These are phyloP conservation scores for Eupithecia vulgata DNA, from an alignment of 2,888 invertebrate genomes.

Conservation along the genomic window DNA sequence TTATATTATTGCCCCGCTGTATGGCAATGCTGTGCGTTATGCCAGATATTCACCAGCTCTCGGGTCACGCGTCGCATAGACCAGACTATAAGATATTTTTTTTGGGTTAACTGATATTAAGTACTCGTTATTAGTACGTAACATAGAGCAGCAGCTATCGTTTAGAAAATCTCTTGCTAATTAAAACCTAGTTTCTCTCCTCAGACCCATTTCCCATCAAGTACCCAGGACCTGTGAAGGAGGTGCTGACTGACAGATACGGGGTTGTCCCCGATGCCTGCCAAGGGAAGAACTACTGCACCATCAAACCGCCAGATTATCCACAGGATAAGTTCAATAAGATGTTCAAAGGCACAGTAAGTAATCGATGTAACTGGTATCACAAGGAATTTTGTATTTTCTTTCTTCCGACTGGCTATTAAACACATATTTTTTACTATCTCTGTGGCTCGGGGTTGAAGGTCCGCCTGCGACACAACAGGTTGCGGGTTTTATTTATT, in stretches of 20 bases:
- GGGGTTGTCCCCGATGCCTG: slow-evolving; percentile 59
- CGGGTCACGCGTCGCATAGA: too few species aligned
- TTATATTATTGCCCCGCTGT: too few species aligned
- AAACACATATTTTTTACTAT: too few species aligned
- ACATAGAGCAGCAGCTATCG: not conserved
- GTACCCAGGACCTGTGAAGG: slow-evolving; percentile 61
- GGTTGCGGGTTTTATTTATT: too few species aligned
- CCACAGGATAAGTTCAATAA: slow-evolving; percentile 64
- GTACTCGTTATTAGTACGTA: not conserved
- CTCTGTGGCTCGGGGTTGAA: too few species aligned
- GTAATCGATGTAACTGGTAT: not conserved
- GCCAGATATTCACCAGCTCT: too few species aligned
- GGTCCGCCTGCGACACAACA: too few species aligned
- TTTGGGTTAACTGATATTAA: too few species aligned
- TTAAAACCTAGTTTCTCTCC: slow-evolving; percentile 27
- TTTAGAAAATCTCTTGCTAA: not conserved
- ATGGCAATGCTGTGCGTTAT: too few species aligned
- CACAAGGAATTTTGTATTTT: too few species aligned
- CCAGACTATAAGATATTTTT: too few species aligned
- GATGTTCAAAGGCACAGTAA: slow-evolving; percentile 63
- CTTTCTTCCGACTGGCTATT: too few species aligned
- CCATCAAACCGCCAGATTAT: slow-evolving; percentile 63
- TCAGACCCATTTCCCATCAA: slow-evolving; percentile 49
- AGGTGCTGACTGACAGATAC: slow-evolving; percentile 48
- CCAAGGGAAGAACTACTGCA: slow-evolving; percentile 61